A percentile compares a stretch with the other conserved stretches of the same genome.
These are phyloP conservation scores for Stylophora pistillata DNA, from an alignment of 64 coral and sea anemone genomes.

Conservation along the genomic window DNA sequence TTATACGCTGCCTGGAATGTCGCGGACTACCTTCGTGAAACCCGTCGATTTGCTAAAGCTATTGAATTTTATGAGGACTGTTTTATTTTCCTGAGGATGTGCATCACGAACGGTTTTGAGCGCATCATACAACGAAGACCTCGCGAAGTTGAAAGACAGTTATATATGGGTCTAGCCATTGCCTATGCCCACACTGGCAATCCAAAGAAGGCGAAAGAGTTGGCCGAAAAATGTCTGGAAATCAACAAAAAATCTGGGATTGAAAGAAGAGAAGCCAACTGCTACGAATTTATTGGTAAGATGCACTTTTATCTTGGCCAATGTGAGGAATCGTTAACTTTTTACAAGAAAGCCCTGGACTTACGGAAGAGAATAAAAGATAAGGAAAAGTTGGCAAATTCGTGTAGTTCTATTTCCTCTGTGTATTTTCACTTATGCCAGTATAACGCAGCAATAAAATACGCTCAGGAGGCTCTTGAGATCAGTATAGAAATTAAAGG, in stretches of 20 bases:
- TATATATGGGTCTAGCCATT: neutral
- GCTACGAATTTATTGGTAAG: neutral
- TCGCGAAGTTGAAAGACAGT: neutral
- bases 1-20: neutral
- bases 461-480: constrained; percentile 5
- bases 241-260: neutral
- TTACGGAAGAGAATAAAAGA: neutral
- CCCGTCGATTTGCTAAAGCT: neutral
- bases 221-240: neutral
- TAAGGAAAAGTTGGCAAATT: constrained; percentile 3
- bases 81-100: neutral
- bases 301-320: neutral
- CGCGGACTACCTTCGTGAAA: neutral
- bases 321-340: constrained; percentile 3
- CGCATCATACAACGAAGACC: neutral
- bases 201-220: neutral
- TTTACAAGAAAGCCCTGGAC: constrained; percentile 9
- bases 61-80: neutral
- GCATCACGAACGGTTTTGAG: neutral
- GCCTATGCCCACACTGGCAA: neutral
- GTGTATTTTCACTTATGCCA: neutral
- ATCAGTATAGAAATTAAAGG: neutral
- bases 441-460: neutral
- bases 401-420: neutral
- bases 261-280: neutral